phyloP scores from a whole-genome alignment of 2,888 invertebrate species.

The Agonopterix arenella region DNA sequence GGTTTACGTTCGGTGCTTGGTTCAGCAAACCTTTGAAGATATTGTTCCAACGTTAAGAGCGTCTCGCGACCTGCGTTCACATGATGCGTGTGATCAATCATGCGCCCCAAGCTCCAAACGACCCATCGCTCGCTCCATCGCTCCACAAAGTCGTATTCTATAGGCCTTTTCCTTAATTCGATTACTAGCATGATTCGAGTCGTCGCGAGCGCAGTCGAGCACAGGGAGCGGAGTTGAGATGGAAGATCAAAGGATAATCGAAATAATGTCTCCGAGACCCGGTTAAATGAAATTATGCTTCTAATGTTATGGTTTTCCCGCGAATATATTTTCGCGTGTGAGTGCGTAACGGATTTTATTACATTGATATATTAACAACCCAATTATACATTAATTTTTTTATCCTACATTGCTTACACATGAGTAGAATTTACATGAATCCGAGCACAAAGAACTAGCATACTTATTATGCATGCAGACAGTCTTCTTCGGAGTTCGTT shows the following conservation, averaged over 20 bases:
- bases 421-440: too few species aligned
- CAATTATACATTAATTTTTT: too few species aligned
- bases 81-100: conserved; percentile 35
- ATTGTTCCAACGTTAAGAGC: conserved; percentile 21
- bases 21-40: conserved; percentile 16
- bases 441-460: background rate
- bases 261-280: conserved; percentile 39
- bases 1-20: background rate
- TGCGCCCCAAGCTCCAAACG: conserved; percentile 26
- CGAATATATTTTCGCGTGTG: background rate
- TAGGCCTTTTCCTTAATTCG: conserved; percentile 26
- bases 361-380: too few species aligned
- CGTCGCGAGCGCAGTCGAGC: conserved; percentile 32
- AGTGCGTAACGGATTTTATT: too few species aligned
- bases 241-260: conserved; percentile 52
- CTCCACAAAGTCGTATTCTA: conserved; percentile 17
- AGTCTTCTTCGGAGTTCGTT: conserved; percentile 4
- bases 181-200: conserved; percentile 41
- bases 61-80: conserved; percentile 19
- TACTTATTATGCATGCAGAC: conserved; percentile 3
- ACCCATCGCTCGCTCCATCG: conserved; percentile 38
- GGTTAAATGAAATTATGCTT: conserved; percentile 41
- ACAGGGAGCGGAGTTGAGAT: conserved; percentile 31
- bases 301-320: conserved; percentile 17
- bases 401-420: too few species aligned